Evolutionary conservation across 2,888 invertebrate genomes (phyloP), one percentile per base, ranked within the genome.

Genomic region (Acleris literana): DNA sequence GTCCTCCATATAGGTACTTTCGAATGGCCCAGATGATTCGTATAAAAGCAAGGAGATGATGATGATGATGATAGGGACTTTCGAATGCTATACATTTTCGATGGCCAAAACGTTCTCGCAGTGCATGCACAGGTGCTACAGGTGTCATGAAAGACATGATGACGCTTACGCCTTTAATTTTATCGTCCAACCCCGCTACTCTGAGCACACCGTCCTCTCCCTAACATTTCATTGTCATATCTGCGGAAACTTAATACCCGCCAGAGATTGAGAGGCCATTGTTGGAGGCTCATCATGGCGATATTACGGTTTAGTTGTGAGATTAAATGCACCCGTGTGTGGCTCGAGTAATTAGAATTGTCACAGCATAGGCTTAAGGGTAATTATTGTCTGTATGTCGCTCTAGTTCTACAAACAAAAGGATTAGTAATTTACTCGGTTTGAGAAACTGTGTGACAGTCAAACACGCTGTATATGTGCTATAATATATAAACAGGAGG

Each of bases 161-260:
- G 25, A 25, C 25, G n/a, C 4, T 48, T 48, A 48, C 18, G 1
- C 11, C 48, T 16, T 48, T 48, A 7, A 16, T 6, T 17, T 18
- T 3, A 16, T 3, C 13, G 13, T 18, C 3, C 25, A 17, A 13
- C 39, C 46, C 29, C 70, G 65, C 65, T 68, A n/a, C 52, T 51
- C 68, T 57, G 29, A 7, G 29, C 49, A 63, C 48, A 18, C 1
- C 20, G 59, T n/a, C 68, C 70, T 63, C 55, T 53, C 67, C 67
- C 72, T 72, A 76, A 71, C 75, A 72, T 81, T 81, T 79, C 82
- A 85, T 79, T 82, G 84, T 84, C 74, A 79, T 76, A 76, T 76
- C 78, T 75, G 77, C 85, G 85, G 87, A 86, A 86, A 85, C 84
- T 84, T 87, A 87, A 88, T 88, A 88, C 86, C 86, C 79, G 78